Evolutionary conservation across 2,113 vertebrate species (phyloP).

Genomic region (Orycteropus afer): DNA sequence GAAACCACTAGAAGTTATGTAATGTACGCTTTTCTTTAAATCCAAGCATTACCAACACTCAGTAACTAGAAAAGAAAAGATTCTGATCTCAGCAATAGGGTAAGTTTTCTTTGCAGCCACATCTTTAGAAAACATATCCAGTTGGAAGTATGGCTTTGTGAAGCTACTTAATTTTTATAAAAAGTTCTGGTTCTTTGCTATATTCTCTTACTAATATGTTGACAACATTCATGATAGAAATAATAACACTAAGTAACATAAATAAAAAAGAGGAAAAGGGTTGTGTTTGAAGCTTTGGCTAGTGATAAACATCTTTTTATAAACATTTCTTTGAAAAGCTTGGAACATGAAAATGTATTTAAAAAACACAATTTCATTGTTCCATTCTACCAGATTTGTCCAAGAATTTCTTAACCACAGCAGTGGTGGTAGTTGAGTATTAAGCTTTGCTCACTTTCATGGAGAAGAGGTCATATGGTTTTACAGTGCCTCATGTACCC

Average conservation of each 20-base stretch:
- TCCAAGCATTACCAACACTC: not conserved
- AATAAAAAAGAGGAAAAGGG: not conserved
- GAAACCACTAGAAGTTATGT: not conserved
- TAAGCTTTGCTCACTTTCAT: too few relatives aligned
- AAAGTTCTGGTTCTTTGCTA: not conserved
- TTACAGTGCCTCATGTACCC: too few relatives aligned
- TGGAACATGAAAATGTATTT: not conserved
- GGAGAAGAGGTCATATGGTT: too few relatives aligned
- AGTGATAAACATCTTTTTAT: not conserved
- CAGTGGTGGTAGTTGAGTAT: too few relatives aligned
- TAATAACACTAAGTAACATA: not conserved
- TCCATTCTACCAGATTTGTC: too few relatives aligned
- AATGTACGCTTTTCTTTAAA: conserved; percentile 4
- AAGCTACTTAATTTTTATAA: conserved; percentile 21
- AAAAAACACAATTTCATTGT: not conserved
- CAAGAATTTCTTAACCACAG: too few relatives aligned
- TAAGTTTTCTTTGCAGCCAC: not conserved
- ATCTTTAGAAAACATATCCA: conserved; percentile 34
- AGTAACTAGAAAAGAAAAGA: not conserved
- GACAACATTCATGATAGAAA: not conserved
- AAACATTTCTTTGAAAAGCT: not conserved
- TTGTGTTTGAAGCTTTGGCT: not conserved
- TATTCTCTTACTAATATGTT: conserved; percentile 11
- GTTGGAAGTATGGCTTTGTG: not conserved
- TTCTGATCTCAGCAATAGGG: conserved; percentile 31